Evolutionary conservation across 2,113 vertebrate genomes (phyloP).

Genomic region (Panthera leo): DNA sequence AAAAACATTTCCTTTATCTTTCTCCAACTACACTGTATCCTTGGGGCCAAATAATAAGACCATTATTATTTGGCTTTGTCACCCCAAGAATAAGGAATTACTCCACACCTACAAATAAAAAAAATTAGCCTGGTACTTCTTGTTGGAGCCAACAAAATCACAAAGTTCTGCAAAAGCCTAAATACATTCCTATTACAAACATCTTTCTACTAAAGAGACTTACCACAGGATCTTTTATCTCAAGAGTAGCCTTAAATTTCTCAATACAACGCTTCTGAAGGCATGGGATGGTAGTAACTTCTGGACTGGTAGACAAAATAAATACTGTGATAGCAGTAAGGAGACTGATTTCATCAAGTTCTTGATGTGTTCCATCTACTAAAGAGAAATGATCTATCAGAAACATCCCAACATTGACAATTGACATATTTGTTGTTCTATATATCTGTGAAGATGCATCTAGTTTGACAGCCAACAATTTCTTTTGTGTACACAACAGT

Average conservation of each 20-base stretch:
- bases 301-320: constrained; percentile 89
- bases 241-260: constrained; percentile 88
- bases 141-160: constrained; percentile 40
- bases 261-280: constrained; percentile 89
- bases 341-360: constrained; percentile 88
- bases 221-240: constrained; percentile 91
- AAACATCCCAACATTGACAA: not conserved
- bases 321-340: constrained; percentile 93
- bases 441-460: not conserved
- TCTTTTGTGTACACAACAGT: not conserved
- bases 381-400: constrained; percentile 64
- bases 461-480: not conserved
- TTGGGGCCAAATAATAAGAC: not conserved
- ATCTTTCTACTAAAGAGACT: constrained; percentile 65
- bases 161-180: not conserved
- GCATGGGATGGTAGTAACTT: constrained; percentile 87
- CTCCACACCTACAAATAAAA: constrained; percentile 50
- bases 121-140: constrained; percentile 11
- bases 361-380: constrained; percentile 75
- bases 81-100: not conserved
- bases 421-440: not conserved
- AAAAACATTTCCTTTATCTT: not conserved
- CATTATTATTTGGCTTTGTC: not conserved
- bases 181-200: not conserved
- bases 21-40: not conserved